phyloP scores from a whole-genome alignment of 1,140 invertebrate species.

The Scaptomyza graminum region DNA sequence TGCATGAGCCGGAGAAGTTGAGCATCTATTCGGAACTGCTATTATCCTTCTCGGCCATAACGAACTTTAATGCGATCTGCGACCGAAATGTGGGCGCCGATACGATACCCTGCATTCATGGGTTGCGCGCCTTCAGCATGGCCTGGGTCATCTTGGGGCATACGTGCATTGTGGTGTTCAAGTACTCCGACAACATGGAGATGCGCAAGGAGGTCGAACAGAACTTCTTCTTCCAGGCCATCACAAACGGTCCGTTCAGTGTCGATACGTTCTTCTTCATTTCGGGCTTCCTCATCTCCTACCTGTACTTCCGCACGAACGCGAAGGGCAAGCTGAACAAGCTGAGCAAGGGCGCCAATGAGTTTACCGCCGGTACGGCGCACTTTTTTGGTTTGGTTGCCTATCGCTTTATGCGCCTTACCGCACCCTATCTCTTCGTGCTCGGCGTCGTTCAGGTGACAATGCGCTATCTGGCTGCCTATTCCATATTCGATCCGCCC shows the following conservation, averaged over 20 bases:
- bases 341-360: constrained; percentile 88
- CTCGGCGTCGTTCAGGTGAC: constrained; percentile 90
- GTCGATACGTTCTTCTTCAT: constrained; percentile 96
- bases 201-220: constrained; percentile 91
- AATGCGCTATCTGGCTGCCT: constrained; percentile 92
- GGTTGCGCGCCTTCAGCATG: constrained; percentile 93
- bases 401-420: constrained; percentile 92
- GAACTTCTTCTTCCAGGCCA: constrained; percentile 92
- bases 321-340: constrained; percentile 91
- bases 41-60: constrained; percentile 91
- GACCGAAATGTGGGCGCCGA: constrained; percentile 91
- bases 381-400: constrained; percentile 92
- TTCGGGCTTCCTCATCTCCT: constrained; percentile 91
- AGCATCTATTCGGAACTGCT: constrained; percentile 88
- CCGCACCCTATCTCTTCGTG: constrained; percentile 92
- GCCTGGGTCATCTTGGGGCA: constrained; percentile 97
- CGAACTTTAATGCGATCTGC: constrained; percentile 91
- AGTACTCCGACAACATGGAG: constrained; percentile 93
- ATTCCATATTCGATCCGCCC: constrained; percentile 92
- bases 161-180: constrained; percentile 92
- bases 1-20: constrained; percentile 83
- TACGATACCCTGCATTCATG: constrained; percentile 92
- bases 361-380: constrained; percentile 88
- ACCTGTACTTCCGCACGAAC: constrained; percentile 92
- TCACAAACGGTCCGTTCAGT: constrained; percentile 94